Evolutionary conservation across 1,140 invertebrate species (phyloP), one percentile per base, ranked within the genome.

Genomic region (Dendrolimus kikuchii): DNA sequence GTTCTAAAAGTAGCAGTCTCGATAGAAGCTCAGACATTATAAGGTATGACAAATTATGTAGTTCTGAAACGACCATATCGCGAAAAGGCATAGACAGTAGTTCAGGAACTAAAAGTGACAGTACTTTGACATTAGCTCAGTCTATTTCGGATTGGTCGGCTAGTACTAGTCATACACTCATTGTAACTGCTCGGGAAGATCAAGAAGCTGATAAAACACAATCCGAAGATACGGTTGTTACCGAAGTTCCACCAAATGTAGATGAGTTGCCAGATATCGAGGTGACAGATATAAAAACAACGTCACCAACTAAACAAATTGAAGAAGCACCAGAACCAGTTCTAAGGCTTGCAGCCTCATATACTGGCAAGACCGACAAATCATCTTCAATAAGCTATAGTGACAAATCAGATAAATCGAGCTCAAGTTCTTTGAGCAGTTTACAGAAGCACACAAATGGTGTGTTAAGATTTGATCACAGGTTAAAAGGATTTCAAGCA

Each of bases 141-240:
- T 90, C 89, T 6, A 90, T 90, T 60, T 90, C 89, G 10, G 89
- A 91, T 56, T 91, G 90, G 90, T 90, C 90, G 7, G 89, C 89
- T 0, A 90, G 89, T 42, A 90, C 89, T 6, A 90, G 89, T 72
- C 89, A 89, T 47, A 91, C 90, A 0, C 60, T 91, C 7, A 82
- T 90, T 5, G 87, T 82, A 4, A 88, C 89, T n/a, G 74, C 87
- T n/a, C 75, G 82, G 4, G 84, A 78, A 59, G 87, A 88, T 64
- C 61, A 59, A 37, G 75, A 74, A 9, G 47, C 50, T 5, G 78
- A 86, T 9, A 61, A 77, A 41, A 59, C 68, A 5, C 77, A 73
- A 59, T 77, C 68, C 45, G 73, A 84, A 45, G 62, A 69, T 40
- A 76, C 74, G 2, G 60, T 80, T 7, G 56, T 74, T 44, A 71